phyloP scores from a whole-genome alignment of 1,140 invertebrate genomes.

The Idris sp. region DNA sequence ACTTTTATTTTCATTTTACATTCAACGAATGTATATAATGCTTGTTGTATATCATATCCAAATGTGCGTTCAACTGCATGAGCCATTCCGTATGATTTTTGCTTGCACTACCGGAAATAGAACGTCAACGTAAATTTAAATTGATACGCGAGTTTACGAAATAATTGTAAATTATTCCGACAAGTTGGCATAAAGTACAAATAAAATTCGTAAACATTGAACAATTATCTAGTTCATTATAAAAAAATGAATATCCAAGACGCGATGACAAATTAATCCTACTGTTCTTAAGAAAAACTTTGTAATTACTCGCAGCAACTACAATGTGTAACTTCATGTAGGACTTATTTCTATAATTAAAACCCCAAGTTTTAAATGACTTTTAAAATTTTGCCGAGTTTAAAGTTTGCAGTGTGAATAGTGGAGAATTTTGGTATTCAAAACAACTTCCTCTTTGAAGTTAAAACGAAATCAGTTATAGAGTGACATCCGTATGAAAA shows the following conservation, averaged over 20 bases:
- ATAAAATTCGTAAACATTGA: conserved; percentile 18
- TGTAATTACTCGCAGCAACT: conserved; percentile 34
- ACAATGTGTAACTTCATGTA: conserved; percentile 50
- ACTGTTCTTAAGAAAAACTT: conserved; percentile 41
- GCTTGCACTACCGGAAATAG: conserved; percentile 16
- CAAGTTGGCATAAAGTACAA: conserved; percentile 9
- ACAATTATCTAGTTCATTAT: conserved; percentile 38
- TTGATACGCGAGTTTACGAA: conserved; percentile 8
- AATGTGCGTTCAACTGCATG: conserved; percentile 33
- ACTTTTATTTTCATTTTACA: conserved; percentile 43
- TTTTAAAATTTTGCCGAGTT: conserved; percentile 39
- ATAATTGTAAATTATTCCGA: conserved; percentile 39
- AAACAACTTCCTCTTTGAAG: conserved; percentile 51
- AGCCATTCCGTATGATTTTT: conserved; percentile 33
- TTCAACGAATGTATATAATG: conserved; percentile 22
- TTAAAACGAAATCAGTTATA: conserved; percentile 51
- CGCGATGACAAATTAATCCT: conserved; percentile 40
- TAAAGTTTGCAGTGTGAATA: conserved; percentile 44
- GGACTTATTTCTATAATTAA: neutral
- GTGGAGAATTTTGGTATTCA: conserved; percentile 44
- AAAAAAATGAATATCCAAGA: conserved; percentile 30
- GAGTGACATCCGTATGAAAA: conserved; percentile 40
- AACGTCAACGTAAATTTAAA: conserved; percentile 33
- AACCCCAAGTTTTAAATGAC: conserved; percentile 44
- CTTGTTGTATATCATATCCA: conserved; percentile 21